These are phyloP conservation scores for Dendropsophus ebraccatus DNA, from an alignment of 2,113 vertebrate species.

Conservation along the genomic window DNA sequence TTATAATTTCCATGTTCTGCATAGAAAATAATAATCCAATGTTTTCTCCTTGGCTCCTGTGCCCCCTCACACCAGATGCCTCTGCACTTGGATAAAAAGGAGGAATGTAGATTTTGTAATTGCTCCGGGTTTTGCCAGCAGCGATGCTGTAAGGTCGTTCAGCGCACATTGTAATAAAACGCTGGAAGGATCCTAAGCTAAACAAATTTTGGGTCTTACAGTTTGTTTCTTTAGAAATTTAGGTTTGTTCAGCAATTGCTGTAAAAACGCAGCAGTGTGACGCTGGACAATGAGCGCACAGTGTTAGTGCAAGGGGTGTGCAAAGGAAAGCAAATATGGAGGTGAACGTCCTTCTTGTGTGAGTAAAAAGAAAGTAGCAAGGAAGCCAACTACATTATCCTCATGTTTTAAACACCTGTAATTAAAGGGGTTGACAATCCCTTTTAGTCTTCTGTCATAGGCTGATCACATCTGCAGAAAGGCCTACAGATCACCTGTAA, in stretches of 20 bases:
- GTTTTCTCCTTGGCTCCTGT: neutral
- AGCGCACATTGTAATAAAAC: slow-evolving; percentile 38
- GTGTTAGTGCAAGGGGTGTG: slow-evolving; percentile 1
- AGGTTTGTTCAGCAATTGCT: slow-evolving; percentile 40
- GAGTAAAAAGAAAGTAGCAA: slow-evolving; percentile 13
- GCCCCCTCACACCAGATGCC: neutral
- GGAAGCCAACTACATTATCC: neutral
- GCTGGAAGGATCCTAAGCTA: slow-evolving; percentile 30
- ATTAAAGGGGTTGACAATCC: neutral
- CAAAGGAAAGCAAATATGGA: neutral
- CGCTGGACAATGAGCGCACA: slow-evolving; percentile 19
- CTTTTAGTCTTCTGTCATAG: neutral
- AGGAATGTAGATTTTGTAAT: slow-evolving; percentile 47
- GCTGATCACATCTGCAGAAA: neutral
- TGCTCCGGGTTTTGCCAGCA: slow-evolving; percentile 4
- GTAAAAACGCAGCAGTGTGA: neutral
- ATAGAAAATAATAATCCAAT: slow-evolving; percentile 29
- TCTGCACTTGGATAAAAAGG: neutral
- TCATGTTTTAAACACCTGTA: neutral
- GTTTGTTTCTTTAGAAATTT: slow-evolving; percentile 33
- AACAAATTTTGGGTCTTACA: slow-evolving; percentile 24
- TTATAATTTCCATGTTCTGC: slow-evolving; percentile 12
- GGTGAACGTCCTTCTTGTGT: neutral
- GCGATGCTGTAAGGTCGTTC: slow-evolving; percentile 32
- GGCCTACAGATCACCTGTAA: neutral